A percentile compares a stretch with the other conserved stretches of the same genome.
Conservation (phyloP, 2,113 vertebrate species). For the Gobius niger region DNA sequence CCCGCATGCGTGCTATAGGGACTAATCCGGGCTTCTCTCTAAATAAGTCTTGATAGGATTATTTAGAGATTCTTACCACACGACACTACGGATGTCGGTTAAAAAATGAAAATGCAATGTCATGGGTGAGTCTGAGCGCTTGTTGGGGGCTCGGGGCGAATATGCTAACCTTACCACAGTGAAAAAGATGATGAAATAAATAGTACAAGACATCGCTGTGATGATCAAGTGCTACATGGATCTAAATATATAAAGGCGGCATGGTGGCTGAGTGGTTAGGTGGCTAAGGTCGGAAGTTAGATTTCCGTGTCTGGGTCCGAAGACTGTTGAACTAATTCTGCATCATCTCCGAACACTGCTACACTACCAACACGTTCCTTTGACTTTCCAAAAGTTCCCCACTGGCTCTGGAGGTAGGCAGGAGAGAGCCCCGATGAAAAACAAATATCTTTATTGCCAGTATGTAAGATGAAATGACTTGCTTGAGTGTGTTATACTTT, state of each 20-base stretch:
- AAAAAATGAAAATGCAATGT: background rate
- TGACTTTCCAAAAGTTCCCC: no score
- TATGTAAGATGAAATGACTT: no score
- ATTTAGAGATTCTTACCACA: conserved; percentile 18
- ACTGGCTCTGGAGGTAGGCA: no score
- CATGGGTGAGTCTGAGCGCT: background rate
- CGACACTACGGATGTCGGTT: conserved; percentile 13
- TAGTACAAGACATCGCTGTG: background rate
- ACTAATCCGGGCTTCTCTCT: background rate
- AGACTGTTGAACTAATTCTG: no score
- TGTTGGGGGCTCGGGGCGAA: background rate
- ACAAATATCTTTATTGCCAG: no score
- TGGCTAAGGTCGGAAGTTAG: no score
- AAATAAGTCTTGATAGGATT: conserved; percentile 26
- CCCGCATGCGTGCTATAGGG: background rate
- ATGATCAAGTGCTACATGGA: background rate
- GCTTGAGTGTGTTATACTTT: no score
- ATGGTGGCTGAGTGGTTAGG: background rate
- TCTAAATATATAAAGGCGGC: background rate
- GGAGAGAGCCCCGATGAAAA: no score
- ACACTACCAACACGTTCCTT: no score
- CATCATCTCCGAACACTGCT: no score
- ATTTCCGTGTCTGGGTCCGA: no score
- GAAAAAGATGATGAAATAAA: background rate
- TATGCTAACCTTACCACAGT: background rate